Evolutionary conservation across 2,797 vertebrate species (phyloP).

Genomic region (Clamator glandarius): DNA sequence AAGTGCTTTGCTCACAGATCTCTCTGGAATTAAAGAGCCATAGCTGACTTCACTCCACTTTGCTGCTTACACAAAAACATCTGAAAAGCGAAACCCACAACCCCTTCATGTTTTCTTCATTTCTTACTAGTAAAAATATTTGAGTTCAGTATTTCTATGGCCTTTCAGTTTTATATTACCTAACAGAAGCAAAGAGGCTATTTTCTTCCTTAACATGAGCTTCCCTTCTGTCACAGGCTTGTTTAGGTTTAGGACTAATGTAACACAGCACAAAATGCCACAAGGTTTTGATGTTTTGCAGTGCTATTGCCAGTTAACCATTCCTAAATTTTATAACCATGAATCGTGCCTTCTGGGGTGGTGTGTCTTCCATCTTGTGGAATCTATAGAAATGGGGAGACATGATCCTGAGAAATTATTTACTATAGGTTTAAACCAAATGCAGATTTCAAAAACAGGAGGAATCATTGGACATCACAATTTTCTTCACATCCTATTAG

Average conservation of each 20-base stretch:
- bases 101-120: not conserved
- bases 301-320: not conserved
- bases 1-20: not conserved
- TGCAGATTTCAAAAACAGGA: not conserved
- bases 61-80: not conserved
- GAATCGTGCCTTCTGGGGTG: not conserved
- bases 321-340: not conserved
- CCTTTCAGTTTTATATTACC: constrained; percentile 9
- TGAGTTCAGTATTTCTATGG: not conserved
- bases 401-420: not conserved
- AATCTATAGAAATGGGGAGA: not conserved
- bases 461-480: not conserved
- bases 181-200: not conserved
- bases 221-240: not conserved
- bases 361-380: not conserved
- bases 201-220: constrained; percentile 3
- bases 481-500: not conserved
- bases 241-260: not conserved
- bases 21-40: not conserved
- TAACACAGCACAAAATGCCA: not conserved
- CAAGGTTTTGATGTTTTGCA: not conserved
- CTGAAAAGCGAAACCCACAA: not conserved
- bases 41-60: not conserved
- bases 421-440: not conserved
- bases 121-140: not conserved